Base-by-base conservation (phyloP, 2,888 invertebrate species). In the Cacoxenus indagator region DNA sequence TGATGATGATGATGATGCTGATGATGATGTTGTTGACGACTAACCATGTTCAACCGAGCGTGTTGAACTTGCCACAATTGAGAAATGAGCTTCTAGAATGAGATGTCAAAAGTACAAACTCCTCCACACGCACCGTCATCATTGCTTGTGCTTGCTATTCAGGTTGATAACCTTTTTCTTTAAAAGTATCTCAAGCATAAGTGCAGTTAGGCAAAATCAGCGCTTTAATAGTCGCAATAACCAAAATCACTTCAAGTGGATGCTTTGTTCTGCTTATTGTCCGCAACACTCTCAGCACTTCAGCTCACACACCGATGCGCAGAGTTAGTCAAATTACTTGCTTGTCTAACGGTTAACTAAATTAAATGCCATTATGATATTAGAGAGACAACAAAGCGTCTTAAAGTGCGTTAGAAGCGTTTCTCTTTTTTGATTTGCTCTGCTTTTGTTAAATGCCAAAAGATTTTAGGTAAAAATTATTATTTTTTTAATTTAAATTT, bases 11-110 rank as follows among this genome's bases (percentile, higher is more conserved):
- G 24, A 55, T 55, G 65, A 26, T 4, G 43, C 43, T 48, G 17
- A 22, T 46, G 67, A 65, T 76, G n/a, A n/a, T n/a, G n/a, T n/a
- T n/a, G n/a, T n/a, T n/a, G n/a, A n/a, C n/a, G n/a, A n/a, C n/a
- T n/a, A n/a, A n/a, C n/a, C n/a, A n/a, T n/a, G 81, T 67, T 77
- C 78, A 79, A 73, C 81, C 73, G 72, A 81, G 72, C 78, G 78
- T 79, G 75, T 67, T 37, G 51, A 67, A 67, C 67, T 67, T 67
- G 67, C 67, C 59, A 67, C 67, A 66, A 17, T 66, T 66, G 27
- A 31, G 54, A 27, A 65, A 65, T 19, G 14, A 62, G 19, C 17
- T 54, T 54, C 65, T 27, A 54, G 51, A 27, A 29, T 14, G 22
- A 48, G 19, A 22, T 31, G 51, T 37, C 31, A 48, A 51, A 65